These are phyloP conservation scores for Leuciscus waleckii DNA, from an alignment of 2,797 vertebrate genomes.

Conservation along the genomic window DNA sequence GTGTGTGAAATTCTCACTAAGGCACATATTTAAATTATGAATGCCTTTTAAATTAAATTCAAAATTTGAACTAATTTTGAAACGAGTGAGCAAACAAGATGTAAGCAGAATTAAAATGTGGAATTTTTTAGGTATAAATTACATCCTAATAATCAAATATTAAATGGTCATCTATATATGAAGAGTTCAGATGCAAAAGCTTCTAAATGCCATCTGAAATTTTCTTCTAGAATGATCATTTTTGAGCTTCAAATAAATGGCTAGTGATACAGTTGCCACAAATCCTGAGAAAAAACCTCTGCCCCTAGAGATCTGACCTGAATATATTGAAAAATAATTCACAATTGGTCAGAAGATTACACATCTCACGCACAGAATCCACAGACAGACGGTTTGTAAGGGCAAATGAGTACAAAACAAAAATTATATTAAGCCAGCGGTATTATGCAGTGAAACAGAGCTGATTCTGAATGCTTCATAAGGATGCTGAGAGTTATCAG, in stretches of 20 bases:
- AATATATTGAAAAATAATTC: neutral
- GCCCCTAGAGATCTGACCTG: conserved; percentile 25
- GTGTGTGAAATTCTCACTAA: neutral
- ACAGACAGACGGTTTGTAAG: conserved; percentile 9
- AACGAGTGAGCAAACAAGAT: neutral
- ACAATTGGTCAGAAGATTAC: neutral
- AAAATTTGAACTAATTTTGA: neutral
- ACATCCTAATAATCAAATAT: neutral
- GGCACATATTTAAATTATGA: conserved; percentile 3
- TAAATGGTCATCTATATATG: neutral
- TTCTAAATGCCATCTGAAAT: too few relatives aligned
- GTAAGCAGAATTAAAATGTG: neutral
- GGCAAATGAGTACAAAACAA: neutral
- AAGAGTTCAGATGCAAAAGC: too few relatives aligned
- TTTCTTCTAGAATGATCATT: too few relatives aligned
- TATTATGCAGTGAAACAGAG: conserved; percentile 4
- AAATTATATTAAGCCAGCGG: neutral
- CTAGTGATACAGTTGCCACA: conserved; percentile 11
- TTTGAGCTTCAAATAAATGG: conserved; percentile 1
- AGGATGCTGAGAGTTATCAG: conserved; percentile 28
- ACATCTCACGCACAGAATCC: neutral
- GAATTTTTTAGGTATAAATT: neutral
- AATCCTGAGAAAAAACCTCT: conserved; percentile 29
- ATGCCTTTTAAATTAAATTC: neutral
- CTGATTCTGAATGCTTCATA: conserved; percentile 12